Percentiles rank a stretch among this genome's conserved stretches.
phyloP scores from a whole-genome alignment of 1,140 invertebrate genomes.

The Stegodyphus dumicola region DNA sequence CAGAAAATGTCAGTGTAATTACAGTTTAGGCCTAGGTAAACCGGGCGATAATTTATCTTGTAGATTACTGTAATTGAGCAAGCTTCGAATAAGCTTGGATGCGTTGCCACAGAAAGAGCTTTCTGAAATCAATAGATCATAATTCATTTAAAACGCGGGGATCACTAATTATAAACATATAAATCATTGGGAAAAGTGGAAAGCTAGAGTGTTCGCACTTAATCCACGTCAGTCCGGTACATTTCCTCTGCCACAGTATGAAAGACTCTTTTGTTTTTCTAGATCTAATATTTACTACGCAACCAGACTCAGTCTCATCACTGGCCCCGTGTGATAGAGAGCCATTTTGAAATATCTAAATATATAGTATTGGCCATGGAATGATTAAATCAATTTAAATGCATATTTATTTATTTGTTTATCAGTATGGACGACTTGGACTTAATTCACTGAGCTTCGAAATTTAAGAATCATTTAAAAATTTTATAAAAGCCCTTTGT shows the following conservation, averaged over 20 bases:
- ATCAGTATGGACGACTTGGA: too few relatives aligned
- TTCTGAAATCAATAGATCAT: slow-evolving; percentile 58
- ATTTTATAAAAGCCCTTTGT: too few relatives aligned
- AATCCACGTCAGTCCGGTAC: slow-evolving; percentile 57
- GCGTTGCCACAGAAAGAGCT: slow-evolving; percentile 50
- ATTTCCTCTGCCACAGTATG: slow-evolving; percentile 25
- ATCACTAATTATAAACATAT: slow-evolving; percentile 61
- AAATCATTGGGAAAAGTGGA: slow-evolving; percentile 61
- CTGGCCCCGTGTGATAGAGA: too few relatives aligned
- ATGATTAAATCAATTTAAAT: too few relatives aligned
- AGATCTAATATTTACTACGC: not conserved
- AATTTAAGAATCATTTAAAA: too few relatives aligned
- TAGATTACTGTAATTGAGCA: slow-evolving; percentile 60
- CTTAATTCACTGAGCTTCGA: too few relatives aligned
- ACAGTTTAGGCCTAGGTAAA: slow-evolving; percentile 59
- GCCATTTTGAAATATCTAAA: too few relatives aligned
- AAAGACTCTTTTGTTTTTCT: slow-evolving; percentile 14
- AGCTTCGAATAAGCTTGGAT: slow-evolving; percentile 55
- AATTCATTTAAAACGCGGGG: slow-evolving; percentile 59
- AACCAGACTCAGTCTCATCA: too few relatives aligned
- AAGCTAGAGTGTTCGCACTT: slow-evolving; percentile 42
- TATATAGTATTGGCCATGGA: too few relatives aligned
- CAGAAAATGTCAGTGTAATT: slow-evolving; percentile 56
- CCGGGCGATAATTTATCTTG: slow-evolving; percentile 60
- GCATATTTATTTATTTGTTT: too few relatives aligned